Conservation (phyloP, 2,797 vertebrate species). For the Hylomyscus alleni region DNA sequence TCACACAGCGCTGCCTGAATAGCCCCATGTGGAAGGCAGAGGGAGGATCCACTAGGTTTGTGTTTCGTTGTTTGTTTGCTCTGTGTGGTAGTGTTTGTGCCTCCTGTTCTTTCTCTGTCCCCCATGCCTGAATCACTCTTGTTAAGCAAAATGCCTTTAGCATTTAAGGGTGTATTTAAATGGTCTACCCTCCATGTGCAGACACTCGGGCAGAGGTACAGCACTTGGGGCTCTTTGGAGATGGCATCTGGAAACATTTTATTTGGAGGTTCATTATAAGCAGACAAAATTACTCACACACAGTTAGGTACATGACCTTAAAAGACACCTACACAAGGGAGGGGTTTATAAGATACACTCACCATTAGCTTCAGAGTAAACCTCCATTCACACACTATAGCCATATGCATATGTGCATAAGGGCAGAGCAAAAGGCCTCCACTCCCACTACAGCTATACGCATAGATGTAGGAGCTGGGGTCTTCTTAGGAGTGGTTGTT, state of each 20-base stretch:
- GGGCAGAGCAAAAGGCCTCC: slow-evolving; percentile 6
- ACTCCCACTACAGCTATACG: not conserved
- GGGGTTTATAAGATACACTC: not conserved
- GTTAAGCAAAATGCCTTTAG: not conserved
- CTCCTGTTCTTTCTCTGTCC: not conserved
- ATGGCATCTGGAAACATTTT: not conserved
- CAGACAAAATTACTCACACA: slow-evolving; percentile 6
- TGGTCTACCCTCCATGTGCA: not conserved
- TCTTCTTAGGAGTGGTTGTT: not conserved
- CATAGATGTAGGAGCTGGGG: not conserved
- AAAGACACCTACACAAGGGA: not conserved
- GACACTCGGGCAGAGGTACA: not conserved
- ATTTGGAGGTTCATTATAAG: not conserved
- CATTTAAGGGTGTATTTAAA: not conserved
- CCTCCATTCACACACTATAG: not conserved
- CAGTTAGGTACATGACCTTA: not conserved
- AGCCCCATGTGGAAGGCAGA: not conserved
- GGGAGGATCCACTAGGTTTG: not conserved
- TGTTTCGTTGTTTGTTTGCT: not conserved
- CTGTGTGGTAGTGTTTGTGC: not conserved
- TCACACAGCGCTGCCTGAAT: not conserved
- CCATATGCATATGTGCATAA: not conserved
- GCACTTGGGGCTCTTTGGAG: not conserved
- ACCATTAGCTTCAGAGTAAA: slow-evolving; percentile 28
- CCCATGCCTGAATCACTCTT: not conserved